These are phyloP conservation scores for Hetaerina titia DNA, from an alignment of 2,888 invertebrate species.

Conservation along the genomic window DNA sequence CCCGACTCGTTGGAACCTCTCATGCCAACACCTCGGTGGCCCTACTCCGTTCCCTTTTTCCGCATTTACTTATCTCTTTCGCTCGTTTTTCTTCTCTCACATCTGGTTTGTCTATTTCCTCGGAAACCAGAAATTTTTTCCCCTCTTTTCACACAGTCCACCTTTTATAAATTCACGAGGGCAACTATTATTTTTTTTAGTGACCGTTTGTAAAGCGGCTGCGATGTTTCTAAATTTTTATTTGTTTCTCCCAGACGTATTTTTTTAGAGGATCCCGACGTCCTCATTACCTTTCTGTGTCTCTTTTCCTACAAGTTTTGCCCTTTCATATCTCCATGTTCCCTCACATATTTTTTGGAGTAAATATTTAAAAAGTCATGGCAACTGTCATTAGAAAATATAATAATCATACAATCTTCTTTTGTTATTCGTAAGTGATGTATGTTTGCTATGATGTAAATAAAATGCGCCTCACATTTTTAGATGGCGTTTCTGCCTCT, in stretches of 20 bases:
- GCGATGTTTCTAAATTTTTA: neutral
- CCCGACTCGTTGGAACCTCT: neutral
- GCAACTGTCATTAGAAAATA: no score
- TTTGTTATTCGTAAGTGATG: no score
- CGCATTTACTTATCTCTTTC: neutral
- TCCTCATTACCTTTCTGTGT: neutral
- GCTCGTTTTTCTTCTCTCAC: neutral
- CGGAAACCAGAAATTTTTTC: neutral
- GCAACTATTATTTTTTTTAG: neutral
- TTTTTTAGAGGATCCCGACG: neutral
- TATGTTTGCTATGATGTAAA: no score
- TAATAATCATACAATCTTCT: no score
- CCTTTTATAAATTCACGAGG: neutral
- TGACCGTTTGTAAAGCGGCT: neutral
- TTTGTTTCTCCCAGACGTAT: neutral
- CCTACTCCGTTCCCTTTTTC: neutral
- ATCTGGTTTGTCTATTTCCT: neutral
- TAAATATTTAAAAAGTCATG: no score
- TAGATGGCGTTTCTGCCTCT: no score
- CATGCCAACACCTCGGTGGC: neutral
- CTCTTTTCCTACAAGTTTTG: neutral
- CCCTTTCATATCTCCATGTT: neutral
- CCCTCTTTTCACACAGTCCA: neutral
- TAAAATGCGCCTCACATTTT: no score
- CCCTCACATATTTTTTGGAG: no score